phyloP scores from a whole-genome alignment of 1,140 invertebrate genomes.

The Drosophila parabipectinata region DNA sequence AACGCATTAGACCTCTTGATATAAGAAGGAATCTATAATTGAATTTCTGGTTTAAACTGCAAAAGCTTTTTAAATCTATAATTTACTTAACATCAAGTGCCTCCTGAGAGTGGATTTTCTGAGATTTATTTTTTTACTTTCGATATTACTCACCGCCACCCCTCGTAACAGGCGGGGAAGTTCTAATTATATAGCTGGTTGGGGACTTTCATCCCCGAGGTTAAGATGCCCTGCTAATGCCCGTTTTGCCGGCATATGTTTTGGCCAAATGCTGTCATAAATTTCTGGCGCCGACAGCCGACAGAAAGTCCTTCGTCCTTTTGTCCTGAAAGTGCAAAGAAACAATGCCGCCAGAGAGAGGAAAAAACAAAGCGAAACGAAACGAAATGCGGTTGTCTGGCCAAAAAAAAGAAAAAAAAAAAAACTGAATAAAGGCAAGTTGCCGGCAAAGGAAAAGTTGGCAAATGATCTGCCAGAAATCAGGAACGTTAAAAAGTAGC shows the following conservation, averaged over 20 bases:
- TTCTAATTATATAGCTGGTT: slow-evolving; percentile 1
- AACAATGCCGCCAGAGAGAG: slow-evolving; percentile 67
- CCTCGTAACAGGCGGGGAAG: neutral
- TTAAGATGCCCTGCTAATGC: slow-evolving; percentile 62
- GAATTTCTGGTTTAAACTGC: neutral
- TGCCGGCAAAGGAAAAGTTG: slow-evolving; percentile 61
- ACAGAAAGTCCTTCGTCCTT: slow-evolving; percentile 41
- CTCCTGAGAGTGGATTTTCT: neutral
- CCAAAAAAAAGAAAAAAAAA: slow-evolving; percentile 16
- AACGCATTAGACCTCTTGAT: too few species aligned
- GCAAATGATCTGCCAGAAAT: slow-evolving; percentile 80
- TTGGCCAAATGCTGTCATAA: slow-evolving; percentile 80
- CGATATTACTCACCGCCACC: neutral
- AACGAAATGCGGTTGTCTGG: slow-evolving; percentile 52
- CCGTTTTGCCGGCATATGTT: slow-evolving; percentile 75
- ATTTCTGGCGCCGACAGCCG: slow-evolving; percentile 59
- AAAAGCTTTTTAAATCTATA: slow-evolving; percentile 1
- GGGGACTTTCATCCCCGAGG: slow-evolving; percentile 11
- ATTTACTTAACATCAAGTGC: neutral
- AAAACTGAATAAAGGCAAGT: slow-evolving; percentile 10
- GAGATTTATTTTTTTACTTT: slow-evolving; percentile 1
- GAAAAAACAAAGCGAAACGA: slow-evolving; percentile 60
- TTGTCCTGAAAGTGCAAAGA: slow-evolving; percentile 52
- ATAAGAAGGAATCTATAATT: neutral
- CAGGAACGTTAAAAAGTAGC: slow-evolving; percentile 68